Conservation (phyloP, 2,888 invertebrate species). For the Dynastes grantii region DNA sequence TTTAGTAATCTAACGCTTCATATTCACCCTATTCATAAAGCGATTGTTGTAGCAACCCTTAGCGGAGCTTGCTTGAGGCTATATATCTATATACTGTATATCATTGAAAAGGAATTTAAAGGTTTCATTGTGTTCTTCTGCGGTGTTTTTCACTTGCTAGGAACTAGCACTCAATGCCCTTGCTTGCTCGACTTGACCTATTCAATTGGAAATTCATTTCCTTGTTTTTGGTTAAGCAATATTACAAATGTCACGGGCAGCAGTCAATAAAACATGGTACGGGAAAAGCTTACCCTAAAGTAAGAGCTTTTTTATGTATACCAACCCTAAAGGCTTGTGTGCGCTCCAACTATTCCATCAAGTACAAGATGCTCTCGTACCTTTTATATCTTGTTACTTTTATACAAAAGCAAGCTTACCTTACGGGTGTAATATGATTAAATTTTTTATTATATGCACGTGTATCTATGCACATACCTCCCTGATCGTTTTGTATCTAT, state of each 20-base stretch:
- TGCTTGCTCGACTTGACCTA: constrained; percentile 5
- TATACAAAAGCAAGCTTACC: not conserved
- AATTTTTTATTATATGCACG: no score
- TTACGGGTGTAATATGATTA: not conserved
- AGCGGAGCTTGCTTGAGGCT: not conserved
- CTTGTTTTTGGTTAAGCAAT: constrained; percentile 34
- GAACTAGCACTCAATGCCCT: constrained; percentile 8
- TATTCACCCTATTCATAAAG: constrained; percentile 21
- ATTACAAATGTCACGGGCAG: constrained; percentile 29
- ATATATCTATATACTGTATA: not conserved
- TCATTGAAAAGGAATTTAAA: constrained; percentile 22
- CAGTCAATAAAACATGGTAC: constrained; percentile 26
- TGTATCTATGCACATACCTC: no score
- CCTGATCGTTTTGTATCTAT: no score
- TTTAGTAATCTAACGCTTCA: constrained; percentile 27
- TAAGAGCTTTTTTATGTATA: constrained; percentile 24
- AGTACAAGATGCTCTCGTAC: constrained; percentile 7
- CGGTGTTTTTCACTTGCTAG: constrained; percentile 4
- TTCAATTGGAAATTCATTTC: constrained; percentile 41
- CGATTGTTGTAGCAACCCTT: not conserved
- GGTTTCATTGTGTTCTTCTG: constrained; percentile 22
- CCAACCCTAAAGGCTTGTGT: constrained; percentile 20
- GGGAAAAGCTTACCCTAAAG: constrained; percentile 11
- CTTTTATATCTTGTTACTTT: constrained; percentile 16
- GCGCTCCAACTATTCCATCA: constrained; percentile 4